Conservation (phyloP, 2,797 vertebrate species). For the Smutsia temminckii region DNA sequence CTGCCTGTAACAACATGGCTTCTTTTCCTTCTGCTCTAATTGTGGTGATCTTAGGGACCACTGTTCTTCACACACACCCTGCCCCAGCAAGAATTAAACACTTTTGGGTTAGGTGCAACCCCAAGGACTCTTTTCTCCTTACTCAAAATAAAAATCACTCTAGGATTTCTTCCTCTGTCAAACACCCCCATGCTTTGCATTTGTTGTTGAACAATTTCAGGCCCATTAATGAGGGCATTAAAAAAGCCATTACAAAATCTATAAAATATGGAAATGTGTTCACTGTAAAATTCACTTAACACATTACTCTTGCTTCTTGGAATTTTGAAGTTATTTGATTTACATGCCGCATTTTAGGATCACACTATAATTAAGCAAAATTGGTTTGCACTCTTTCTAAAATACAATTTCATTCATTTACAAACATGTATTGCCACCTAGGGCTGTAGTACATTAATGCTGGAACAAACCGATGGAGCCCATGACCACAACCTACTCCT, state of each 20-base stretch:
- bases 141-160: constrained; percentile 39
- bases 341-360: background rate
- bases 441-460: background rate
- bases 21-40: background rate
- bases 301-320: background rate
- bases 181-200: background rate
- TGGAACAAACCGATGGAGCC: background rate
- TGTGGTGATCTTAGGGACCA: background rate
- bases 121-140: background rate
- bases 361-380: background rate
- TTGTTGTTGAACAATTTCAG: constrained; percentile 1
- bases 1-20: background rate
- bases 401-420: background rate
- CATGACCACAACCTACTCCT: background rate
- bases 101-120: background rate
- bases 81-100: background rate
- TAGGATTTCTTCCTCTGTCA: background rate
- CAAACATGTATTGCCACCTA: background rate
- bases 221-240: background rate
- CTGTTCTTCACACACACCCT: background rate
- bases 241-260: background rate
- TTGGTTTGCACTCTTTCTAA: background rate
- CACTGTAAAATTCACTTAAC: background rate
- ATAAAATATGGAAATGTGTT: background rate
- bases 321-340: constrained; percentile 25